Base-by-base conservation (phyloP, 2,113 vertebrate species). In the Charadrius vociferus region DNA sequence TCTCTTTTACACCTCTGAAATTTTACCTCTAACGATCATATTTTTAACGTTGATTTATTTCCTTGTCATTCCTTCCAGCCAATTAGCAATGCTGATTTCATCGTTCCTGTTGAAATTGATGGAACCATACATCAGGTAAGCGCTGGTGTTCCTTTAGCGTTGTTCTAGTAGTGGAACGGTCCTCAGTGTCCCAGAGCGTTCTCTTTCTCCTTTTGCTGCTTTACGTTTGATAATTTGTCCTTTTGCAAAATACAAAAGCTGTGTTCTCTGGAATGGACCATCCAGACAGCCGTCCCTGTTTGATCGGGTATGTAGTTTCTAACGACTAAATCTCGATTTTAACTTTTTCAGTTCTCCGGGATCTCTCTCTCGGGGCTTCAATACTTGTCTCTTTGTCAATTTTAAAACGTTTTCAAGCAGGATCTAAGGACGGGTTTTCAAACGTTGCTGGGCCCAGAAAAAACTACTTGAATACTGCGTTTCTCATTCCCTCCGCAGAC, bases 1-100 rank as follows among this genome's bases (percentile, higher is more conserved):
- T 91, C 37, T 45, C 18, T 86, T 37, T 21, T 5, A 59, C 10
- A 1, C 22, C 26, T 50, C 30, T 63, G 70, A 24, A 43, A 23
- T 85, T 45, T 65, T 41, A 39, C 65, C 34, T 59, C 20, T 39
- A 59, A 52, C 18, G 10, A 70, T n/a, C 27, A 27, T 66, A 49
- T 12, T 50, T 91, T 70, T 88, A 83, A 66, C 37, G 36, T 39
- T 93, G 49, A 70, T 75, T 86, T 67, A 43, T 96, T 95, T 97
- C 96, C 80, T 86, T 86, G 79, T 98, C 87, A 7, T 94, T 97
- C 86, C 92, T 95, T 84, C 61, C 81, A 99, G 99, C 99, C 99
- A 93, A 99, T 99, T 98, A 99, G 98, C 97, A 99, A 99, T 32
- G 99, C 99, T 72, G 99, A 99, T 97, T 99, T 99, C 98, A 99